Percentiles rank a stretch among this genome's conserved stretches.
phyloP scores from a whole-genome alignment of 2,797 vertebrate species.

The Coracias cyanogaster region DNA sequence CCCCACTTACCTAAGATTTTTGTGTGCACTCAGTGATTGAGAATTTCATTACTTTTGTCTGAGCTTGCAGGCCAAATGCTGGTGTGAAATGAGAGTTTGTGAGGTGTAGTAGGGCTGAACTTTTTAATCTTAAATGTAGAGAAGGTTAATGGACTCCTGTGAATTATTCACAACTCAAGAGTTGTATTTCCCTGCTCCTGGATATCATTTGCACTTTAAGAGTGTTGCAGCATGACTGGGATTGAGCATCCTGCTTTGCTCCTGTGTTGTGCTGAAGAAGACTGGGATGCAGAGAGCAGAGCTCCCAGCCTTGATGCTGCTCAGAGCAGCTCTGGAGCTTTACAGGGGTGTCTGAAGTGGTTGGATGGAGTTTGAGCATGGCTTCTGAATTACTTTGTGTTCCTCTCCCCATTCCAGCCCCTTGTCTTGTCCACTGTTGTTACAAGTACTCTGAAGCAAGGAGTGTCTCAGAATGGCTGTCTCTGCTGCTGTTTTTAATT shows the following conservation, averaged over 20 bases:
- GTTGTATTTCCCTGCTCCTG: not conserved
- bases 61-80: not conserved
- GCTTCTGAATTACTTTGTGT: not conserved
- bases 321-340: not conserved
- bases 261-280: not conserved
- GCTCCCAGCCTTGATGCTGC: not conserved
- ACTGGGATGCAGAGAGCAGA: not conserved
- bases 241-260: not conserved
- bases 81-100: not conserved
- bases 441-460: not conserved
- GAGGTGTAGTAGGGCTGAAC: not conserved
- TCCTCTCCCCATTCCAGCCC: not conserved
- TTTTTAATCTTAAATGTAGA: not conserved
- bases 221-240: not conserved
- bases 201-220: not conserved
- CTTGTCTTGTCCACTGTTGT: not conserved
- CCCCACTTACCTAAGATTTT: constrained; percentile 19
- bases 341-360: not conserved
- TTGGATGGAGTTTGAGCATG: not conserved
- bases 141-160: not conserved
- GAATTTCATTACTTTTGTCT: constrained; percentile 7
- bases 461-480: not conserved
- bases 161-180: not conserved
- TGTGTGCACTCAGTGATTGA: not conserved
- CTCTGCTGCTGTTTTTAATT: constrained; percentile 3